Evolutionary conservation across 2,888 invertebrate genomes (phyloP).

Genomic region (Lasioglossum morio): DNA sequence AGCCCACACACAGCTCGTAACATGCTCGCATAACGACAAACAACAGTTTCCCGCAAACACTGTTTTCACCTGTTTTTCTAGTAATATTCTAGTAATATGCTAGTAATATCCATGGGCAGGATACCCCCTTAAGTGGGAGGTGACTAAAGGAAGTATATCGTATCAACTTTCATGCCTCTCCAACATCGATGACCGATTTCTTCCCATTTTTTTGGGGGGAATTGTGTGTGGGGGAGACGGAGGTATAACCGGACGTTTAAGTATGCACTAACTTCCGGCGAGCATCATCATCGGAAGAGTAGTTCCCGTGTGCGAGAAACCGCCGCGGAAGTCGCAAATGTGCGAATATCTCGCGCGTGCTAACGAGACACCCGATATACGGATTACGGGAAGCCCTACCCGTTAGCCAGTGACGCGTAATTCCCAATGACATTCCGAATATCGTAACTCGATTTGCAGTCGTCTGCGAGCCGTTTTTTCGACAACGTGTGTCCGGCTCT

Average conservation of each 20-base stretch:
- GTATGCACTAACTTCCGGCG: slow-evolving; percentile 66
- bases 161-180: too few species aligned
- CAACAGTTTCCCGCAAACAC: too few species aligned
- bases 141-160: too few species aligned
- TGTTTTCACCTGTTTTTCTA: too few species aligned
- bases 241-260: neutral
- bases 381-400: slow-evolving; percentile 57
- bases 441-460: slow-evolving; percentile 27
- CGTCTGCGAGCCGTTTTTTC: slow-evolving; percentile 1
- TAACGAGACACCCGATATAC: slow-evolving; percentile 54
- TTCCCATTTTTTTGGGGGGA: neutral
- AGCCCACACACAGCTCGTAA: too few species aligned
- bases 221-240: neutral
- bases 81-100: too few species aligned
- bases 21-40: too few species aligned
- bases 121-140: too few species aligned
- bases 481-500: neutral
- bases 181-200: neutral
- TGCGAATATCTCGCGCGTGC: slow-evolving; percentile 53
- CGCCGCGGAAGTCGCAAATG: slow-evolving; percentile 32
- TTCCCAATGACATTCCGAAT: slow-evolving; percentile 36
- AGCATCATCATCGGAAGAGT: slow-evolving; percentile 35
- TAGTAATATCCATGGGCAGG: too few species aligned
- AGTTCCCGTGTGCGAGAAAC: slow-evolving; percentile 23
- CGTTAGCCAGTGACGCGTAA: slow-evolving; percentile 25